Base-by-base conservation (phyloP, 2,888 invertebrate species). In the Noctua pronuba region DNA sequence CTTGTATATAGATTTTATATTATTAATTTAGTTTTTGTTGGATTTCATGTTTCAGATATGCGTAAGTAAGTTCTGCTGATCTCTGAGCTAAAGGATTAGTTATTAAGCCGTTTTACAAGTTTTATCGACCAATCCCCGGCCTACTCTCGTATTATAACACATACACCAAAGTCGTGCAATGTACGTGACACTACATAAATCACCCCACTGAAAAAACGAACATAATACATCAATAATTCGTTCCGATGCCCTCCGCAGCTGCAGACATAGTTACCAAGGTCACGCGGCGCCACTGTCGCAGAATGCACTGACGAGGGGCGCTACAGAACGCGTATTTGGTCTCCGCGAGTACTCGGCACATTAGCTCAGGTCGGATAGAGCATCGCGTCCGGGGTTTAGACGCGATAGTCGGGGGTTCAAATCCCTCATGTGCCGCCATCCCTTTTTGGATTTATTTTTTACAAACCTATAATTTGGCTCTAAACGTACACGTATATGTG, bases 351-450 rank as follows among this genome's bases (percentile, higher is more conserved):
- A 70, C 11, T 24, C 0, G 38, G 55, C 69, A 70, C 38, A 28
- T 70, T 55, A 70, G 55, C 38, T 38, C 55, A 55, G 55, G 7
- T 21, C 8, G 2, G 38, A 70, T 70, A 58, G 41, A 58, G 21
- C 35, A 2, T 38, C 58, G 58, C 21, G 38, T 21, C 21, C 70
- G 28, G 21, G 58, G 70, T 70, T 28, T 28, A 58, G 38, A 28
- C 70, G 16, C 28, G 21, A 58, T 41, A 13, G 11, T 70, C 38
- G 38, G n/a, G 69, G 55, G 70, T 55, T 55, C 70, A 55, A 70
- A 55, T 70, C 38, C 38, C n/a, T 28, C 52, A 28, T 55, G 52
- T 55, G 52, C 69, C 13, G 28, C 21, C 38, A 55, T 28, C n/a
- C 4, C 2, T 55, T 38, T 52, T 52, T 55, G n/a, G 8, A 58